Evolutionary conservation across 2,888 invertebrate genomes (phyloP).

Genomic region (Xestia rhomboidea): DNA sequence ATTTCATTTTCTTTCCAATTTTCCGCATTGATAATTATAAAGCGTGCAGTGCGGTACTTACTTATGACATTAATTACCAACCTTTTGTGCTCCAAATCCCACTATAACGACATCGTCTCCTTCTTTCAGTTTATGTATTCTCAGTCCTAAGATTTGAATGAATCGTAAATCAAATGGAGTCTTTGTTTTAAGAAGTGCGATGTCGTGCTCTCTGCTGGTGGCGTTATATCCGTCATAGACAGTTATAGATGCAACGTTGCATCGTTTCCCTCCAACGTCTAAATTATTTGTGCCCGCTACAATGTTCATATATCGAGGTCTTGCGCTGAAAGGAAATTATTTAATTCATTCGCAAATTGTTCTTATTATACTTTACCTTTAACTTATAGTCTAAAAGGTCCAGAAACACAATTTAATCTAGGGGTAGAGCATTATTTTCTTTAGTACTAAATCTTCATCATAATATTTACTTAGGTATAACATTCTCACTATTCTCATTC

Average conservation of each 20-base stretch:
- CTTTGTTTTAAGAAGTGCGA: conserved; percentile 80
- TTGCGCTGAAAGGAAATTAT: conserved; percentile 74
- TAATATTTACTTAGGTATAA: background rate
- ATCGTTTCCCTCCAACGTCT: conserved; percentile 74
- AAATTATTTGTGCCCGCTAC: conserved; percentile 83
- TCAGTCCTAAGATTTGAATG: conserved; percentile 72
- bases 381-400: background rate
- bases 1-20: too few species aligned
- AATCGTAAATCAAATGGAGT: conserved; percentile 74
- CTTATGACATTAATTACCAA: conserved; percentile 46
- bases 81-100: conserved; percentile 84
- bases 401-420: background rate
- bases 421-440: background rate
- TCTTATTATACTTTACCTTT: background rate
- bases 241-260: conserved; percentile 73
- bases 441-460: background rate
- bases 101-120: conserved; percentile 78
- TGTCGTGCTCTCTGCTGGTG: conserved; percentile 77
- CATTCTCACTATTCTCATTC: background rate
- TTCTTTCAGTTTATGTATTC: conserved; percentile 72
- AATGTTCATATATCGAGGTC: conserved; percentile 78
- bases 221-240: conserved; percentile 76
- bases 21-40: too few species aligned
- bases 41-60: too few species aligned
- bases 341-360: background rate